These are phyloP conservation scores for Macrosoma leucophasiata DNA, from an alignment of 2,888 invertebrate species.

Conservation along the genomic window DNA sequence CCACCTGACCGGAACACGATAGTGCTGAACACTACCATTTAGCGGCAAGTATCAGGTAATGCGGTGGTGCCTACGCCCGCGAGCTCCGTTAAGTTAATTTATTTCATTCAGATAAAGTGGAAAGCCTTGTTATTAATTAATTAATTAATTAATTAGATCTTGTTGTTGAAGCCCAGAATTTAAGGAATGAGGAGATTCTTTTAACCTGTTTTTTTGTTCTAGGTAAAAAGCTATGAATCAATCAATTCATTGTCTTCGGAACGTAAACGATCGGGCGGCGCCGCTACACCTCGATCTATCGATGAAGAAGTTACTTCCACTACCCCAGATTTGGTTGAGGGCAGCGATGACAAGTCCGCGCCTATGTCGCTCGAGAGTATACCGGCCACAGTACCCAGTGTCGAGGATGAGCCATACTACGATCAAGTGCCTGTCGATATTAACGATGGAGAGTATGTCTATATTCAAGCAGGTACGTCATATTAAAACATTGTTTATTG, in stretches of 20 bases:
- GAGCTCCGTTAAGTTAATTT: too few species aligned
- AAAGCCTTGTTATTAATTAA: too few species aligned
- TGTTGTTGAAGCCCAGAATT: conserved; percentile 1
- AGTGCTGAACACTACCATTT: too few species aligned
- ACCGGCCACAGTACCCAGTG: conserved; percentile 43
- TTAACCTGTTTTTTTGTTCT: conserved; percentile 13
- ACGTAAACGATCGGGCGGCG: conserved; percentile 68
- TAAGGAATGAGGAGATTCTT: neutral
- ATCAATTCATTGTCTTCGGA: conserved; percentile 79
- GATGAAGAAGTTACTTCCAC: conserved; percentile 62
- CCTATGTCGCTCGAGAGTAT: conserved; percentile 62
- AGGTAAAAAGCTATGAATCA: conserved; percentile 81
- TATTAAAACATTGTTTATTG: too few species aligned
- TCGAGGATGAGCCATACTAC: conserved; percentile 81
- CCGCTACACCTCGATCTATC: conserved; percentile 68
- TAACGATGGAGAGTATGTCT: conserved; percentile 83
- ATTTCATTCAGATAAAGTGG: too few species aligned
- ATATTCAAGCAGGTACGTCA: conserved; percentile 83
- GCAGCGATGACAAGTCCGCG: conserved; percentile 57
- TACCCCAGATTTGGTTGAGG: conserved; percentile 53
- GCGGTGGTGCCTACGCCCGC: too few species aligned
- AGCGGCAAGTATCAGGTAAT: too few species aligned
- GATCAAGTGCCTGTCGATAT: conserved; percentile 82
- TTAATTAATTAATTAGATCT: conserved; percentile 3
- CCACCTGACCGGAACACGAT: too few species aligned